phyloP scores from a whole-genome alignment of 2,113 vertebrate genomes.

The Nerophis lumbriciformis region DNA sequence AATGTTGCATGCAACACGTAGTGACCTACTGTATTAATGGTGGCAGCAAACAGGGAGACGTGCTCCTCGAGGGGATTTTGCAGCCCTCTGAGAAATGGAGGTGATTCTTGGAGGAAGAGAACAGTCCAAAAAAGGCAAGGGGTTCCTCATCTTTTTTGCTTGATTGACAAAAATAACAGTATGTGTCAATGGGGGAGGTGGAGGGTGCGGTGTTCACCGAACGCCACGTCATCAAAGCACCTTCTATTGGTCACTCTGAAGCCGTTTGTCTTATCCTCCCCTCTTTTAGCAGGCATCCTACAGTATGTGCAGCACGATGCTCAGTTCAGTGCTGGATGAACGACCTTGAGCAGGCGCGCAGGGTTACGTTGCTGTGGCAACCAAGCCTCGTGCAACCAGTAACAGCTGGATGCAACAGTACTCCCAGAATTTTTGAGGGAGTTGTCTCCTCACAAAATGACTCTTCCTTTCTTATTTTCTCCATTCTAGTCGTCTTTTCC shows the following conservation, averaged over 20 bases:
- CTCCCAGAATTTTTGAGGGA: constrained; percentile 73
- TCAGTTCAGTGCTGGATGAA: constrained; percentile 70
- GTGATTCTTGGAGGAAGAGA: constrained; percentile 1
- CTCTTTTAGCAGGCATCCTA: constrained; percentile 40
- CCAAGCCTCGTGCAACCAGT: constrained; percentile 72
- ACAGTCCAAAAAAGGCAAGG: constrained; percentile 2
- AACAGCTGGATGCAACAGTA: constrained; percentile 77
- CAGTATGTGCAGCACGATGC: constrained; percentile 50
- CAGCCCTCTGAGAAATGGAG: constrained; percentile 22
- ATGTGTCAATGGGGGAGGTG: background rate
- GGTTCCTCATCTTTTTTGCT: constrained; percentile 55
- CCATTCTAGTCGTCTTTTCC: constrained; percentile 6
- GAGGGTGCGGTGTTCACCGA: constrained; percentile 17
- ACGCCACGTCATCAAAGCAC: constrained; percentile 38
- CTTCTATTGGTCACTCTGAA: constrained; percentile 66
- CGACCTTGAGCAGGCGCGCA: constrained; percentile 75
- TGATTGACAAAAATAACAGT: constrained; percentile 29
- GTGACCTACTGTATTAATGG: constrained; percentile 7
- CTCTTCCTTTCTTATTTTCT: constrained; percentile 45
- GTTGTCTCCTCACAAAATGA: constrained; percentile 65
- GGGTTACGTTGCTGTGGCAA: constrained; percentile 73
- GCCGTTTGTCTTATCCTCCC: constrained; percentile 26
- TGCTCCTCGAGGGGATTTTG: constrained; percentile 28
- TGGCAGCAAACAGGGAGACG: constrained; percentile 31
- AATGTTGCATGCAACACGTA: background rate